phyloP scores from a whole-genome alignment of 2,113 vertebrate genomes.

The Pteronura brasiliensis region DNA sequence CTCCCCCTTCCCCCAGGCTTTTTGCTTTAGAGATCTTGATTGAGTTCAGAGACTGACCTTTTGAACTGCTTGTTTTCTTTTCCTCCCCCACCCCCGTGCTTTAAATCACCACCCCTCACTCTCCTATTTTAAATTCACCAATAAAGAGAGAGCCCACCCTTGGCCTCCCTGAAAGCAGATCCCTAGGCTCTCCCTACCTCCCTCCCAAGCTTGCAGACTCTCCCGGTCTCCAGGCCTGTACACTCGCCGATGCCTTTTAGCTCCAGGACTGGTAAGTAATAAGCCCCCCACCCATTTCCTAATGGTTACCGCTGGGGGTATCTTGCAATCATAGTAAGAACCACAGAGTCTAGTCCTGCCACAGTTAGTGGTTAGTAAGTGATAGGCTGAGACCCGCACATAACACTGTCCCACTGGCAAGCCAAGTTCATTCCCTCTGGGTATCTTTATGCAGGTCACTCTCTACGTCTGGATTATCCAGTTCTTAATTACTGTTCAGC shows the following conservation, averaged over 20 bases:
- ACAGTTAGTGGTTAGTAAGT: not conserved
- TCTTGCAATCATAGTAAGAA: not conserved
- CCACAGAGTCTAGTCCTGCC: not conserved
- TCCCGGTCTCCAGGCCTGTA: too few species aligned
- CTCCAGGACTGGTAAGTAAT: not conserved
- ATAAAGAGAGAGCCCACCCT: not conserved
- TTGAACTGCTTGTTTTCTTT: not conserved
- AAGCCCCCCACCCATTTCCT: not conserved
- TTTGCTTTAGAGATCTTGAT: not conserved
- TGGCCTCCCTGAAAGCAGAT: not conserved
- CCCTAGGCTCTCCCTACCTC: too few species aligned
- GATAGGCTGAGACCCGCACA: not conserved
- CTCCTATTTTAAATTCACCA: not conserved
- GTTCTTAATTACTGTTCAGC: not conserved
- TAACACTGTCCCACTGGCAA: not conserved
- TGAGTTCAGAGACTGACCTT: not conserved
- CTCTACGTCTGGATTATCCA: not conserved
- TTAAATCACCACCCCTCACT: not conserved
- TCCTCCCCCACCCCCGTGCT: rapidly evolving
- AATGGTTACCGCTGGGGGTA: not conserved
- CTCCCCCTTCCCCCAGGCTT: too few species aligned
- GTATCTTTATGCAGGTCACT: not conserved
- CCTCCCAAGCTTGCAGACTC: not conserved
- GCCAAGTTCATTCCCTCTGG: not conserved
- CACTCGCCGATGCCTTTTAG: not conserved